Conservation (phyloP, 2,797 vertebrate species). For the Acanthurus tractus region DNA sequence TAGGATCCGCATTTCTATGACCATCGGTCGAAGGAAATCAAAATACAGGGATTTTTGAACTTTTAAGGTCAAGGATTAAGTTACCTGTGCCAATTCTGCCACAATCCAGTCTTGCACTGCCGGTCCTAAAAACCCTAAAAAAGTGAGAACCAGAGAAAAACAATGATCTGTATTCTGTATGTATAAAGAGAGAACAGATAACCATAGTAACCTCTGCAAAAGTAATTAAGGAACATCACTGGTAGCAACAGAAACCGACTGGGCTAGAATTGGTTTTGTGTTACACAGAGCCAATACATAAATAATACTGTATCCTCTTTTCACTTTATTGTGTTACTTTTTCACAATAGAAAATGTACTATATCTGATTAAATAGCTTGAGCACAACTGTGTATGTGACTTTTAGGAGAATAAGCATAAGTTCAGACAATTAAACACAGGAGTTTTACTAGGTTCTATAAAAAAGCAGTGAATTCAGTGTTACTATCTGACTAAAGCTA, state of each 20-base stretch:
- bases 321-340: background rate
- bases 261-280: background rate
- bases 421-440: background rate
- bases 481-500: background rate
- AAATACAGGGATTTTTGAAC: background rate
- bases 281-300: background rate
- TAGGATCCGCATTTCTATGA: constrained; percentile 8
- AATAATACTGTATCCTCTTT: background rate
- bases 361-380: background rate
- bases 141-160: constrained; percentile 27
- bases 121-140: constrained; percentile 50
- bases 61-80: constrained; percentile 1
- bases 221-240: background rate
- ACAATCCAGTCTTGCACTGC: constrained; percentile 41
- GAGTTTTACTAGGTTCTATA: background rate
- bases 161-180: background rate
- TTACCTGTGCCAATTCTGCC: constrained; percentile 65
- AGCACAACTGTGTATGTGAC: background rate
- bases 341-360: background rate
- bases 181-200: constrained; percentile 11
- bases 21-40: background rate
- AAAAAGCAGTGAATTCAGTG: background rate
- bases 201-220: constrained; percentile 24
- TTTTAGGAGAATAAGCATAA: constrained; percentile 1
- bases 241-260: constrained; percentile 20